Evolutionary conservation across 2,113 vertebrate species (phyloP), one percentile per base, ranked within the genome.

Genomic region (Sisor rabdophorus): DNA sequence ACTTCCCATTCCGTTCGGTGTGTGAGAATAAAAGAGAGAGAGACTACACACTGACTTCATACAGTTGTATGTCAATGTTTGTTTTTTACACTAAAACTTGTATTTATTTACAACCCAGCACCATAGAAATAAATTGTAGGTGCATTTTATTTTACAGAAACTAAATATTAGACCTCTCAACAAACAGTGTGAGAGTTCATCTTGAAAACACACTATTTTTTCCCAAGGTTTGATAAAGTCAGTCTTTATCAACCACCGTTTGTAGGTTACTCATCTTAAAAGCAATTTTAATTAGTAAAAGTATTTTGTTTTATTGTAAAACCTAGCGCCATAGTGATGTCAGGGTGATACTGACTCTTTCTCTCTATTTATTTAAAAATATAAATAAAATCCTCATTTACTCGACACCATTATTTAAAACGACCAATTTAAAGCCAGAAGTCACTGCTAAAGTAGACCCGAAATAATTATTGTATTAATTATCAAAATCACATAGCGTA

Each of bases 401-500:
- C 77, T 52, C 83, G 84, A 84, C 83, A 78, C 82, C 80, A 86
- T 91, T 87, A 90, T 89, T 88, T 4, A 85, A 90, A 90, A 88
- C 81, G 77, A 86, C 84, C 84, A 83, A 84, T 86, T 58, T 86
- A 71, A 73, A 88, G 88, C 91, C 91, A 91, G 90, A 89, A 92
- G 90, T 86, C 90, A 85, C 89, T 88, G 87, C 89, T 90, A 89
- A 89, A 90, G 88, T 87, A 88, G 89, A 90, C 89, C 84, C 80
- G 87, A 90, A 90, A 91, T 91, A 90, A 91, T 90, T 89, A 92
- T 90, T 93, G 90, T 92, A 93, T 92, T 92, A 92, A 92, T 93
- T 92, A 92, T 92, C 87, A 71, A 87, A 91, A 87, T 92, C 90
- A 90, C 90, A 93, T 90, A 91, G 81, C 86, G 87, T 89, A 92